These are phyloP conservation scores for Scolopax bukidnonensis DNA, from an alignment of 2,797 vertebrate genomes.

Conservation along the genomic window DNA sequence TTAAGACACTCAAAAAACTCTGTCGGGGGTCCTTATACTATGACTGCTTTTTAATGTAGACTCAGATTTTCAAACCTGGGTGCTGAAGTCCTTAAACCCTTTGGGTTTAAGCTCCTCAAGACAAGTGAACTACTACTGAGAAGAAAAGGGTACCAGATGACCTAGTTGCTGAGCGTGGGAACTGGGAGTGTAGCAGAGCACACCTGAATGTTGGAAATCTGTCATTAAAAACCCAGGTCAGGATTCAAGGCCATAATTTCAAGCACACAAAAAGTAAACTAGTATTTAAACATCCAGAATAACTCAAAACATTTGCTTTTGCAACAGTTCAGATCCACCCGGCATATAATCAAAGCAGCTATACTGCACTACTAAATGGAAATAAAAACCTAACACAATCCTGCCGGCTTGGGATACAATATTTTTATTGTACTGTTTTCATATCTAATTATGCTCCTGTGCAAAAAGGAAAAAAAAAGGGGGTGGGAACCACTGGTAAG, in stretches of 20 bases:
- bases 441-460: slow-evolving; percentile 13
- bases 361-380: background rate
- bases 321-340: slow-evolving; percentile 16
- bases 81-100: background rate
- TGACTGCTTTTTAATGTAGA: background rate
- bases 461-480: accelerated
- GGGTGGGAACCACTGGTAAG: too few species aligned
- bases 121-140: background rate
- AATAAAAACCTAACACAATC: slow-evolving; percentile 22
- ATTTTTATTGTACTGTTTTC: slow-evolving; percentile 10
- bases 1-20: slow-evolving; percentile 30
- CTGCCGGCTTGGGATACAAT: background rate
- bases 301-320: slow-evolving; percentile 16
- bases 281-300: background rate
- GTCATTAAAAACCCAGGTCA: background rate
- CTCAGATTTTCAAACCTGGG: background rate
- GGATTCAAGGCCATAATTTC: background rate
- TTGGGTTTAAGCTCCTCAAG: background rate
- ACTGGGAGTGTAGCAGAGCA: background rate
- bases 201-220: background rate
- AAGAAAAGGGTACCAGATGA: background rate
- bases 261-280: background rate
- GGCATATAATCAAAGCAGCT: slow-evolving; percentile 26
- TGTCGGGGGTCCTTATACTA: background rate
- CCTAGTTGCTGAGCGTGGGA: background rate